A percentile compares a stretch with the other conserved stretches of the same genome.
phyloP scores from a whole-genome alignment of 2,888 invertebrate species.

The Physocephala rufipes region DNA sequence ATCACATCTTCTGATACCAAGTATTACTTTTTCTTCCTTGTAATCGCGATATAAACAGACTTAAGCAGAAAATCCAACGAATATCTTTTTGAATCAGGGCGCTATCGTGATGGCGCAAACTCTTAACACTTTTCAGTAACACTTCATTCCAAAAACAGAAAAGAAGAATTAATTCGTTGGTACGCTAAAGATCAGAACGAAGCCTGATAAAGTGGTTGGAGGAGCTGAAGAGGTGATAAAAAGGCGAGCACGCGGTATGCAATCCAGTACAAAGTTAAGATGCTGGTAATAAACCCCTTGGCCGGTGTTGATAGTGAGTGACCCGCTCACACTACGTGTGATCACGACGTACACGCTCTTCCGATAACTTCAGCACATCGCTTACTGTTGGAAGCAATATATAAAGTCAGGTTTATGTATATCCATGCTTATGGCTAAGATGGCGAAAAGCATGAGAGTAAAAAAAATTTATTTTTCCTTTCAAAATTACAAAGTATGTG shows the following conservation, averaged over 20 bases:
- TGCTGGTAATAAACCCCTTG: neutral
- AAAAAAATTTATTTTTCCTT: neutral
- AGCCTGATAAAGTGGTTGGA: no score
- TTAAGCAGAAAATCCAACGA: neutral
- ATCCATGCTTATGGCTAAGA: no score
- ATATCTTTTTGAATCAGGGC: constrained; percentile 30
- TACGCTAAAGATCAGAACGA: no score
- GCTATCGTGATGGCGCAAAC: constrained; percentile 12
- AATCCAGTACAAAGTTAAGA: no score
- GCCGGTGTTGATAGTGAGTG: neutral
- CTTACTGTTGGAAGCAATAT: neutral
- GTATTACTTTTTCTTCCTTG: neutral
- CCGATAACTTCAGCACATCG: constrained; percentile 28
- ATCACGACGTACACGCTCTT: constrained; percentile 10
- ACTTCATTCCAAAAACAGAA: no score
- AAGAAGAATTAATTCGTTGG: no score
- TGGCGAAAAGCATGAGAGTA: neutral
- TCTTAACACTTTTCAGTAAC: constrained; percentile 3
- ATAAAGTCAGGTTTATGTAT: no score
- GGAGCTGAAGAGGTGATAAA: no score
- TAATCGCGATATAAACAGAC: constrained; percentile 14
- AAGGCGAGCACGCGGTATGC: no score
- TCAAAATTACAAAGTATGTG: neutral
- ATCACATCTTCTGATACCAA: constrained; percentile 24
- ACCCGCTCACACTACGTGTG: constrained; percentile 1